phyloP scores from a whole-genome alignment of 2,113 vertebrate species.

The Gymnogyps californianus region DNA sequence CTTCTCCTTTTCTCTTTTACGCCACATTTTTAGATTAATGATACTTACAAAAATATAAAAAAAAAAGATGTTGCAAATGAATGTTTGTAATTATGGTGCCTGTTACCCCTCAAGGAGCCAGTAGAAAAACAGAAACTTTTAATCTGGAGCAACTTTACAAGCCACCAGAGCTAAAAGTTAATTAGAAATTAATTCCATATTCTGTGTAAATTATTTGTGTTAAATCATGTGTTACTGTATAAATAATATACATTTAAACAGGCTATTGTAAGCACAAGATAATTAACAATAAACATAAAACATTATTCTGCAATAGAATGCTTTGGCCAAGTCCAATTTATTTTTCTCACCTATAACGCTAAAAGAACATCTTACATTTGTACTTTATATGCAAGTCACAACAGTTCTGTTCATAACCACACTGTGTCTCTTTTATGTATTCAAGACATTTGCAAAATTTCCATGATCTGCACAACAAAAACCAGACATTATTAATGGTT shows the following conservation, averaged over 20 bases:
- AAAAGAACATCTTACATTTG: conserved; percentile 39
- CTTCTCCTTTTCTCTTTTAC: conserved; percentile 5
- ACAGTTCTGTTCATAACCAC: background rate
- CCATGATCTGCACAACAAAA: conserved; percentile 3
- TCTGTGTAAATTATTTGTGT: conserved; percentile 56
- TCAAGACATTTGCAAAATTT: conserved; percentile 4
- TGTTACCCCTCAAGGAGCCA: conserved; percentile 7
- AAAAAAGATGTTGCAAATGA: conserved; percentile 3
- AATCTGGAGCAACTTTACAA: conserved; percentile 52
- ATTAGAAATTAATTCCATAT: conserved; percentile 67
- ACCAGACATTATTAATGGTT: background rate
- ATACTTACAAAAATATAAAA: conserved; percentile 32
- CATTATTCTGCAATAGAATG: conserved; percentile 58
- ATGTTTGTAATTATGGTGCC: conserved; percentile 39
- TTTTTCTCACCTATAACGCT: conserved; percentile 55
- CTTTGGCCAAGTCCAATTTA: conserved; percentile 57
- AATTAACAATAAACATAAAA: conserved; percentile 62
- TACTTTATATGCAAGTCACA: conserved; percentile 49
- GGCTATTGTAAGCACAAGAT: conserved; percentile 56
- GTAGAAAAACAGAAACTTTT: conserved; percentile 47
- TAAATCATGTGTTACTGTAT: conserved; percentile 54
- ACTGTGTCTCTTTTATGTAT: background rate
- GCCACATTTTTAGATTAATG: background rate
- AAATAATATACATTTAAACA: conserved; percentile 58
- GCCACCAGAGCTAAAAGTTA: conserved; percentile 54